Base-by-base conservation (phyloP, 1,140 invertebrate species). In the Bombus terrestris region DNA sequence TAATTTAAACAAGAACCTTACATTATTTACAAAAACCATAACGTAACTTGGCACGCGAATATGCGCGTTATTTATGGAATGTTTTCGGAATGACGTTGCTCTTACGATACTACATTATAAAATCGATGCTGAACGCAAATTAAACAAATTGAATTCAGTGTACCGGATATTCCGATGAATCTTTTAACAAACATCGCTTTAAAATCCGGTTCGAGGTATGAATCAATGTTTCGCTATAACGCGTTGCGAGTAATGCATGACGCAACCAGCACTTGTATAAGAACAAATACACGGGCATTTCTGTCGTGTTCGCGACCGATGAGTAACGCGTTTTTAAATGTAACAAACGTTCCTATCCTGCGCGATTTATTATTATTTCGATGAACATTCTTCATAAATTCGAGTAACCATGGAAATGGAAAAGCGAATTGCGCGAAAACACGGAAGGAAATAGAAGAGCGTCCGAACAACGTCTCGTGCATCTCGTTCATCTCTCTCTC, bases 361-460 rank as follows among this genome's bases (percentile, higher is more conserved):
- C 41, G 43, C 41, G 59, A 83, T 83, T 83, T 71, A 76, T 83
- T 76, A 76, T 83, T 83, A 83, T 83, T 76, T 83, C 81, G 62
- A 76, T 64, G 72, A 83, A 76, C 81, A 59, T 83, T 32, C 72
- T 53, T 66, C 72, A 53, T 76, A 83, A 76, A 83, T 83, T 83
- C 62, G 41, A 37, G 81, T 37, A 10, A 75, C 35, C 32, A 59
- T 43, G 72, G 41, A 66, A 82, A 64, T 75, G 41, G 32, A 35
- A 82, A 75, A 62, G 81, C n/a, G 72, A 66, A 75, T 75, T 53
- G 35, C 72, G 28, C 13, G 59, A 53, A 68, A 83, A 66, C 59
- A 68, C 35, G 81, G 35, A 68, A 47, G 32, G 32, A 25, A 37
- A 22, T 35, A 35, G 66, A 3, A 35, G 32, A 57, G 18, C 28